phyloP scores from a whole-genome alignment of 2,888 invertebrate genomes.

The Villa cingulata region DNA sequence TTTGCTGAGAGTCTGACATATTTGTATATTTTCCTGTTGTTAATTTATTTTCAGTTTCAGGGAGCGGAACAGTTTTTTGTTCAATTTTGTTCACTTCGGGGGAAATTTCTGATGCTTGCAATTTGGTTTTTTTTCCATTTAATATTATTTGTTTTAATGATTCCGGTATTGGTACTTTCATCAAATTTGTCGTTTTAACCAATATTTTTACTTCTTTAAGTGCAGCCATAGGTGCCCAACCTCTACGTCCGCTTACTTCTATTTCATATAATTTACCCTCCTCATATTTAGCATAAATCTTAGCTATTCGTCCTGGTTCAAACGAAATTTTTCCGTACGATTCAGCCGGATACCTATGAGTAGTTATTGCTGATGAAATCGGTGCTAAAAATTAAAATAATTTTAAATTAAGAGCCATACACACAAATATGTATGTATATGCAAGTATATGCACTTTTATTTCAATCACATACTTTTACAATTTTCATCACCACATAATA shows the following conservation, averaged over 20 bases:
- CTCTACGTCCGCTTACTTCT: constrained; percentile 50
- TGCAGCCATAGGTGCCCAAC: constrained; percentile 48
- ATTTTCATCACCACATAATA: constrained; percentile 54
- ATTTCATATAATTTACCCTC: constrained; percentile 50
- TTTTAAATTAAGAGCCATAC: neutral
- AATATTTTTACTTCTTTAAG: constrained; percentile 47
- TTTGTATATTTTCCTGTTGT: neutral
- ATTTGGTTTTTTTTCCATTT: neutral
- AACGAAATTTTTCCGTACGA: constrained; percentile 49
- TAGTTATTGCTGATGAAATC: constrained; percentile 44
- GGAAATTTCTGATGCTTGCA: neutral
- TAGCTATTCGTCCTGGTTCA: constrained; percentile 41
- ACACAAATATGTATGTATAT: neutral
- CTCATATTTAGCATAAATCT: constrained; percentile 57
- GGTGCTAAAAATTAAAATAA: constrained; percentile 17
- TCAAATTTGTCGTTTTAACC: constrained; percentile 27
- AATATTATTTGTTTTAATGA: neutral
- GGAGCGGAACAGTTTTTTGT: neutral
- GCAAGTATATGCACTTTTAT: neutral
- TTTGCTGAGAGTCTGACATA: neutral
- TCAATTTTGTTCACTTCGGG: neutral
- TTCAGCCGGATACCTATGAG: constrained; percentile 42
- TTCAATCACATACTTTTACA: constrained; percentile 47
- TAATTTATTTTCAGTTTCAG: neutral
- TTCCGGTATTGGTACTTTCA: constrained; percentile 31